Evolutionary conservation across 2,888 invertebrate genomes (phyloP), one percentile per base, ranked within the genome.

Genomic region (Synergus gifuensis): DNA sequence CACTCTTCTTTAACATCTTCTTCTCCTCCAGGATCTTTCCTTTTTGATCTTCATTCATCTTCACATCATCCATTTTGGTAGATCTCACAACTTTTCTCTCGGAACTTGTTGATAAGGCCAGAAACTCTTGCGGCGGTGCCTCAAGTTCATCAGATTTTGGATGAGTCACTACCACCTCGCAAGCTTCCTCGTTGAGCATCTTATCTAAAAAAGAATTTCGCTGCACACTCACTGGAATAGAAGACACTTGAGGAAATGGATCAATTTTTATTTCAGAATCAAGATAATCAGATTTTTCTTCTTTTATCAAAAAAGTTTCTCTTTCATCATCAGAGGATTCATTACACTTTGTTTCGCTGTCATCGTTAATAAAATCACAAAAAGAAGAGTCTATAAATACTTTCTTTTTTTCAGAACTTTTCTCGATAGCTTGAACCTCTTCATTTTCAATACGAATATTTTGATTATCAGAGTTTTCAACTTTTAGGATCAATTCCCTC

Each of bases 151-250:
- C 62, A 40, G 54, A 5, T 66, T 86, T 89, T 16, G 84, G 84
- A 76, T 86, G 86, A 14, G 85, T 60, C 3, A 85, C 88, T 60
- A 89, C 86, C 36, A 89, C 78, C 77, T 85, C 77, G 66, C 85
- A 87, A 81, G 44, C 42, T 46, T 82, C 69, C 8, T 84, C 82
- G 22, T 44, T 69, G 18, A 91, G 80, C 90, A 90, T 91, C 4
- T 87, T 88, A 76, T 90, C 89, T 12, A 91, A 78, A 66, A 91
- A 91, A 9, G 86, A 87, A 82, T 89, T 89, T 54, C 90, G 86
- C 28, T 86, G 83, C 4, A 86, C 81, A 40, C 83, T 83, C 4
- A 86, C 86, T 0, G 89, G 79, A 8, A 83, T 49, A 60, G 67
- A 60, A 60, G 63, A 60, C 18, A 67, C 7, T 54, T 77, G 46